Percentiles rank a stretch among this genome's conserved stretches.
phyloP scores from a whole-genome alignment of 1,140 invertebrate species.

The Zaprionus vittiger region DNA sequence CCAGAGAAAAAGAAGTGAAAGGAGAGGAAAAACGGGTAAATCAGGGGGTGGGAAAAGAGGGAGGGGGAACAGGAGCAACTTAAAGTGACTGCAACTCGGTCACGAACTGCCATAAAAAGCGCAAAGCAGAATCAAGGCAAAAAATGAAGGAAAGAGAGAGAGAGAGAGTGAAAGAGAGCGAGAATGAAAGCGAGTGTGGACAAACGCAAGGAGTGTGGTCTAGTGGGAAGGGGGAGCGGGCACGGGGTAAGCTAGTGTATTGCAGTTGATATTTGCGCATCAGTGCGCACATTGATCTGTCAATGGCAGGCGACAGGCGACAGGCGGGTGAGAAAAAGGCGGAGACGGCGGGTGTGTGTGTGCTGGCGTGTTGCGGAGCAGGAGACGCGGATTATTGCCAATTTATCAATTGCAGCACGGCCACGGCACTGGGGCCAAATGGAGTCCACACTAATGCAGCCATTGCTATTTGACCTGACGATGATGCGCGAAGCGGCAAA shows the following conservation, averaged over 20 bases:
- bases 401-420: slow-evolving; percentile 78
- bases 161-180: neutral
- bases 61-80: slow-evolving; percentile 43
- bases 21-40: slow-evolving; percentile 18
- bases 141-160: slow-evolving; percentile 25
- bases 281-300: slow-evolving; percentile 82
- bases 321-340: slow-evolving; percentile 17
- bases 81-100: slow-evolving; percentile 78
- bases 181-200: slow-evolving; percentile 42
- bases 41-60: slow-evolving; percentile 4
- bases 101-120: slow-evolving; percentile 80
- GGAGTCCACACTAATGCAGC: slow-evolving; percentile 66
- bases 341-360: slow-evolving; percentile 24
- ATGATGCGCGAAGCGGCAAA: slow-evolving; percentile 7
- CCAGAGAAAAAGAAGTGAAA: slow-evolving; percentile 24
- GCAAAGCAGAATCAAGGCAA: slow-evolving; percentile 57
- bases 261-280: slow-evolving; percentile 81
- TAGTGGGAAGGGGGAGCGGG: neutral
- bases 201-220: neutral
- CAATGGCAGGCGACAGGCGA: slow-evolving; percentile 65
- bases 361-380: slow-evolving; percentile 22
- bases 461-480: slow-evolving; percentile 65
- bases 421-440: slow-evolving; percentile 44
- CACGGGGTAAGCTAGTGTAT: slow-evolving; percentile 55
- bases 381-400: slow-evolving; percentile 52